These are phyloP conservation scores for Nasonia vitripennis DNA, from an alignment of 1,140 invertebrate genomes.

Conservation along the genomic window DNA sequence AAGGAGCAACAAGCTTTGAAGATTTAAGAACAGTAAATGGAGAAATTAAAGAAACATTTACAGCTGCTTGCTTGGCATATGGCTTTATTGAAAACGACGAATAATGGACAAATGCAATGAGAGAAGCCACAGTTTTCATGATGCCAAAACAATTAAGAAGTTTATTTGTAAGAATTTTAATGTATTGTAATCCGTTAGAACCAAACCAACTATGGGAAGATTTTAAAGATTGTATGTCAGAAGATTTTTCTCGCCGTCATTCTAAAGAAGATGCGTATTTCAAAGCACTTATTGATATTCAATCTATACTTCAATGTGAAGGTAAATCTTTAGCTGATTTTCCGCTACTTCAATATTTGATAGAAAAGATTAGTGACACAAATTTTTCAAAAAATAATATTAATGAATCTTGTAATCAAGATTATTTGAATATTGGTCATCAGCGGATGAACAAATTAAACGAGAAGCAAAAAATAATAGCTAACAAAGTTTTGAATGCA, in stretches of 20 bases:
- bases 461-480: constrained; percentile 40
- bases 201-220: constrained; percentile 45
- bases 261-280: background rate
- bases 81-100: constrained; percentile 63
- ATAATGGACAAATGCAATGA: constrained; percentile 56
- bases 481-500: constrained; percentile 18
- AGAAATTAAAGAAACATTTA: constrained; percentile 56
- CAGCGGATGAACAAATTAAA: constrained; percentile 18
- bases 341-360: background rate
- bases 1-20: constrained; percentile 62
- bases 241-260: constrained; percentile 20
- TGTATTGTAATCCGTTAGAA: constrained; percentile 26
- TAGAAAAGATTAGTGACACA: too few species aligned
- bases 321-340: constrained; percentile 4
- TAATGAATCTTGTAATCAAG: too few species aligned
- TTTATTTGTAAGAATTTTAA: constrained; percentile 33
- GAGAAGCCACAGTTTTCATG: constrained; percentile 12
- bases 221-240: constrained; percentile 44
- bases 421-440: too few species aligned
- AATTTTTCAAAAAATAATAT: background rate
- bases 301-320: constrained; percentile 25
- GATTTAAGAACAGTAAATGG: constrained; percentile 64
- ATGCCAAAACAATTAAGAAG: constrained; percentile 36
- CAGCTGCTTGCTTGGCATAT: constrained; percentile 57
- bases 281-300: constrained; percentile 16